These are phyloP conservation scores for Pollenia labialis DNA, from an alignment of 2,888 invertebrate species.

Conservation along the genomic window DNA sequence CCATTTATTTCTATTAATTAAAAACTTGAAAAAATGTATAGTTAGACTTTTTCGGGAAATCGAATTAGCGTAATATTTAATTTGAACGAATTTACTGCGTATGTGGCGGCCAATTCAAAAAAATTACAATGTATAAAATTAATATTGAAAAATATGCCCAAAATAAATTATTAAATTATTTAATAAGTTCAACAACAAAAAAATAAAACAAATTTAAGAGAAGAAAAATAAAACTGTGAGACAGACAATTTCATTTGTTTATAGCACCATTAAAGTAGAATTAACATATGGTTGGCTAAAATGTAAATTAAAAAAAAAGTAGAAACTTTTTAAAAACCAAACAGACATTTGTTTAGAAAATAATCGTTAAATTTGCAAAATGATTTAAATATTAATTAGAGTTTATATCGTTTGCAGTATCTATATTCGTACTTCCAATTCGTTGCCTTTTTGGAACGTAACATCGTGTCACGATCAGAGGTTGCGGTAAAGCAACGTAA, in stretches of 20 bases:
- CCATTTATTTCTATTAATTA: no score
- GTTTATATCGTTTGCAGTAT: neutral
- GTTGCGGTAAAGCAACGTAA: constrained; percentile 71
- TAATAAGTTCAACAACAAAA: neutral
- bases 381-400: neutral
- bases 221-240: neutral
- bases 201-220: neutral
- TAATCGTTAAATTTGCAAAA: neutral
- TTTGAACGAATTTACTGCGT: no score
- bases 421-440: constrained; percentile 48
- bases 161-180: constrained; percentile 23
- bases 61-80: no score
- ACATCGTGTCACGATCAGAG: constrained; percentile 72
- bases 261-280: neutral
- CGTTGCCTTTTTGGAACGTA: constrained; percentile 66
- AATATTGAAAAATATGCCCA: constrained; percentile 1
- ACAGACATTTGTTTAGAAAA: no score
- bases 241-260: neutral
- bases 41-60: no score
- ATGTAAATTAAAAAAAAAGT: neutral
- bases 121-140: neutral
- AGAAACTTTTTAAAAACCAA: no score
- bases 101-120: no score
- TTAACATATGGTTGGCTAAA: neutral
- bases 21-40: no score